Evolutionary conservation across 2,888 invertebrate species (phyloP).

Genomic region (Limenitis camilla): DNA sequence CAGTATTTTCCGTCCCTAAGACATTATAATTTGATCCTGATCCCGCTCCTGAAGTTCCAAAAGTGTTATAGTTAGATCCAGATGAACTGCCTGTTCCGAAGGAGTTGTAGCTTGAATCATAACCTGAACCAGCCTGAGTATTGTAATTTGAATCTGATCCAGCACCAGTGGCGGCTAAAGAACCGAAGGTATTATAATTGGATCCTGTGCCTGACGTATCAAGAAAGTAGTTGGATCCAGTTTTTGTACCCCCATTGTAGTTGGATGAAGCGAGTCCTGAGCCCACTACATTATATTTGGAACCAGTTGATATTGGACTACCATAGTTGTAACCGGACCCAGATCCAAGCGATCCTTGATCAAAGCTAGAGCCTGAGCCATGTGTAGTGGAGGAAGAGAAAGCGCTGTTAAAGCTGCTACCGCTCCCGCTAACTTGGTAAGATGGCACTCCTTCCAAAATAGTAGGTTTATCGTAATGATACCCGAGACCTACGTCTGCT

Average conservation of each 20-base stretch:
- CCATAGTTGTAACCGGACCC: slow-evolving; percentile 5
- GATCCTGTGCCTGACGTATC: slow-evolving; percentile 7
- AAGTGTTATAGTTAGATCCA: slow-evolving; percentile 1
- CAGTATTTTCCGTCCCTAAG: not conserved
- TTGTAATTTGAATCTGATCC: slow-evolving; percentile 9
- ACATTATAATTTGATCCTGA: slow-evolving; percentile 2
- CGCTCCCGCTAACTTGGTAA: slow-evolving; percentile 34
- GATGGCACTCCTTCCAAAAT: slow-evolving; percentile 59
- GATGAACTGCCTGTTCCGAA: not conserved
- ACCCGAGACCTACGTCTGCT: slow-evolving; percentile 54
- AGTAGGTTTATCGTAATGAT: slow-evolving; percentile 57
- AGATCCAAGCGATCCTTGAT: slow-evolving; percentile 4
- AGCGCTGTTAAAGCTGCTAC: slow-evolving; percentile 21
- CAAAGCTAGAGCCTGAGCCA: slow-evolving; percentile 2
- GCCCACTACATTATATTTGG: slow-evolving; percentile 5
- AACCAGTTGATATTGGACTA: slow-evolving; percentile 4
- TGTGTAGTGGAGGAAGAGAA: not conserved
- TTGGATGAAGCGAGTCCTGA: not conserved
- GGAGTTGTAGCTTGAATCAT: slow-evolving; percentile 10
- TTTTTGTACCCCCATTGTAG: not conserved
- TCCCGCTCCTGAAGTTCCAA: slow-evolving; percentile 1
- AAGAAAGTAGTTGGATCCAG: slow-evolving; percentile 7
- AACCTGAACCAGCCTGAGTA: slow-evolving; percentile 1
- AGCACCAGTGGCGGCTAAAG: not conserved
- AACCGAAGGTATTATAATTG: slow-evolving; percentile 7